Evolutionary conservation across 2,113 vertebrate genomes (phyloP), one percentile per base, ranked within the genome.

Genomic region (Cephalopholis sonnerati): DNA sequence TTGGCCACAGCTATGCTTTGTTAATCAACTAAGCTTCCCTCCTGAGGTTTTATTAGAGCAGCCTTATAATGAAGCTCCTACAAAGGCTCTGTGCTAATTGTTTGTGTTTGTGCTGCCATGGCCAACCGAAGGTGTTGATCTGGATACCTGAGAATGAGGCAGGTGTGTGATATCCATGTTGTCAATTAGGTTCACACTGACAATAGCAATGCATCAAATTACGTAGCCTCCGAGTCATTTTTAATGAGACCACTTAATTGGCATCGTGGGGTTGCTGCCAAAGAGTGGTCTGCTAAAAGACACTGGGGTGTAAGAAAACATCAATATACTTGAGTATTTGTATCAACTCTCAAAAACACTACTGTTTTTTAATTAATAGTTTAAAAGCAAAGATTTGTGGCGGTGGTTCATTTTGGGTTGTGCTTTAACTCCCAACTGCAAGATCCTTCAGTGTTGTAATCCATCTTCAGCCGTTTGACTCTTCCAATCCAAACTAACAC

Each of bases 31-130:
- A 58, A 61, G 59, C 69, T 44, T 16, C 69, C 69, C 75, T 29
- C 77, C 29, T 62, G 82, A 67, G 81, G 77, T 81, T 87, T 74
- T 81, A 65, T 88, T 75, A 74, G 18, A 62, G 27, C 29, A 74
- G 51, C 20, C 55, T 18, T 65, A 29, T 64, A 81, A 89, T 48
- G 39, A 81, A 81, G 66, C 61, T 67, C 25, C 63, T 55, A 24
- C 16, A 6, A 36, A 32, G 27, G 39, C 46, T 64, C 16, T 65
- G 17, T 57, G 71, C 18, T 71, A 22, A 76, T 20, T 83, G 69
- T 88, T 89, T 87, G 22, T 10, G 7, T 72, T 53, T 36, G n/a
- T n/a, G 84, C 63, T 86, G 58, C 84, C 77, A 81, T 32, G 69
- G 74, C 20, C 44, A 74, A 75, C 72, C 13, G 15, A 12, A 65